Conservation (phyloP, 2,113 vertebrate species). For the Meleagris gallopavo region DNA sequence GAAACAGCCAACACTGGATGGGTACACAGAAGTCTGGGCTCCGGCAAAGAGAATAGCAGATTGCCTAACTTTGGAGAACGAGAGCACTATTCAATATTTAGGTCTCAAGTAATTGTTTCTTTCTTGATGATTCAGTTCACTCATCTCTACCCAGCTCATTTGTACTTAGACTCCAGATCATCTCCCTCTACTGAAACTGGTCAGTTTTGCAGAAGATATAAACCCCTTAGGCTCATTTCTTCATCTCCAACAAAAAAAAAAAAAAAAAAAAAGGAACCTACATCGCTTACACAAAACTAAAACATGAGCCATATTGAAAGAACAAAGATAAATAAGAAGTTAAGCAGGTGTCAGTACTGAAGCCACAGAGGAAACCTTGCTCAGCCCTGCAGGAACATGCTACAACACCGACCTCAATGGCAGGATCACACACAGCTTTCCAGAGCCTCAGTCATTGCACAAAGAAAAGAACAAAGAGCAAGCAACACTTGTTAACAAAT, state of each 20-base stretch:
- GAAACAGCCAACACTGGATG: background rate
- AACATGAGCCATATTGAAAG: background rate
- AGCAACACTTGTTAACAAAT: background rate
- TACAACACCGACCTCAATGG: background rate
- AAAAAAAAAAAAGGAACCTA: too few relatives aligned
- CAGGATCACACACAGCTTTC: background rate
- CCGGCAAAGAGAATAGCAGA: background rate
- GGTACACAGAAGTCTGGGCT: background rate
- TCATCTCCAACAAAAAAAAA: background rate
- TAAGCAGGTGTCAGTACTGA: background rate
- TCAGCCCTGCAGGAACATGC: background rate
- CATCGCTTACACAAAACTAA: background rate
- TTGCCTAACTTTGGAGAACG: background rate
- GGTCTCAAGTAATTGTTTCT: conserved; percentile 16
- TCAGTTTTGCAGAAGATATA: background rate
- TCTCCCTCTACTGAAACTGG: background rate
- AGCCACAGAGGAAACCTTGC: background rate
- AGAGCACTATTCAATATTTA: conserved; percentile 28
- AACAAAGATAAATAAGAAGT: background rate
- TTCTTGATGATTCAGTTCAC: background rate
- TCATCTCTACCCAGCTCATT: background rate
- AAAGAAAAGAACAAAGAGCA: background rate
- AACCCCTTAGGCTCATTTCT: background rate
- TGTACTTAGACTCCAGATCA: background rate
- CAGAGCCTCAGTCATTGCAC: background rate